phyloP scores from a whole-genome alignment of 2,113 vertebrate species.

The Gopherus flavomarginatus region DNA sequence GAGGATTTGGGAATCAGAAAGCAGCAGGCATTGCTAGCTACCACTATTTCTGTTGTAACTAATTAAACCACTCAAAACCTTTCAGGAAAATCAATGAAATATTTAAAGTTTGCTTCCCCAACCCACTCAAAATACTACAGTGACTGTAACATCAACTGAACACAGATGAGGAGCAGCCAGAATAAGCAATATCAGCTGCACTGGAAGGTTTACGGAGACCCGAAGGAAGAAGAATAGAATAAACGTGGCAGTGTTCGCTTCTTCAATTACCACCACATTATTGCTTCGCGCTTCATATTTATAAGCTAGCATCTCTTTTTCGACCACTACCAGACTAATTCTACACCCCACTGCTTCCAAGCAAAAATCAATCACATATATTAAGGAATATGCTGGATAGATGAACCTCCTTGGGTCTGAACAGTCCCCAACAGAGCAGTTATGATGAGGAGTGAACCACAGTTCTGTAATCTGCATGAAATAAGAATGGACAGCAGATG shows the following conservation, averaged over 20 bases:
- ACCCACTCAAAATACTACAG: not conserved
- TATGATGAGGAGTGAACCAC: not conserved
- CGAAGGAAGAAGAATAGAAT: not conserved
- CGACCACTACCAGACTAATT: not conserved
- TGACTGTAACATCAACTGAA: slow-evolving; percentile 34
- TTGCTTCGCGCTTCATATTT: not conserved
- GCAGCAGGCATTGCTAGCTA: not conserved
- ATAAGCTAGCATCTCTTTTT: not conserved
- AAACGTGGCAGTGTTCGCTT: not conserved
- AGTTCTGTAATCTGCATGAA: not conserved
- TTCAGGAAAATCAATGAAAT: slow-evolving; percentile 32
- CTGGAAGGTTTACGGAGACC: not conserved
- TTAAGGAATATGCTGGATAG: not conserved
- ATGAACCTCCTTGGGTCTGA: not conserved
- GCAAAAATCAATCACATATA: not conserved
- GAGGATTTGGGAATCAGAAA: not conserved
- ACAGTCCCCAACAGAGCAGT: not conserved
- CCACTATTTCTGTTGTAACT: slow-evolving; percentile 1
- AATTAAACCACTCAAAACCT: slow-evolving; percentile 1
- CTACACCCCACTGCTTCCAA: not conserved
- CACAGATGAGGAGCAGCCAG: slow-evolving; percentile 8
- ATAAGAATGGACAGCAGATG: not conserved
- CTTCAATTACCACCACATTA: not conserved
- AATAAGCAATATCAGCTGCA: not conserved
- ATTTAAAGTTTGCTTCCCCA: not conserved